Percentiles rank a stretch among this genome's conserved stretches.
These are phyloP conservation scores for Nycteola revayana DNA, from an alignment of 2,888 invertebrate species.

Conservation along the genomic window DNA sequence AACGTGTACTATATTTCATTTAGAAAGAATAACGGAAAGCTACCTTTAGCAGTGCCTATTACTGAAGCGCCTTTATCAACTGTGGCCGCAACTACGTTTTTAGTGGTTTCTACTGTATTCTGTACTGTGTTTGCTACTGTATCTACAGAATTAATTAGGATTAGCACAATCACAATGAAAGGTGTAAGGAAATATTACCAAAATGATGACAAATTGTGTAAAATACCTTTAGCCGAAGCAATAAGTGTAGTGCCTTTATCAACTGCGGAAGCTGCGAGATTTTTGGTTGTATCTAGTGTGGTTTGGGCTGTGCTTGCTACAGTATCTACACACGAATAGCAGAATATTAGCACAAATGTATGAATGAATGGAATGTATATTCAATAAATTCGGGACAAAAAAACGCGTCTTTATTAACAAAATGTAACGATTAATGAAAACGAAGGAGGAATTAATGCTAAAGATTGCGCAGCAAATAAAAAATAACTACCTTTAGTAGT, in stretches of 20 bases:
- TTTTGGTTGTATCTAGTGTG: conserved; percentile 41
- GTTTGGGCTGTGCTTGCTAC: conserved; percentile 27
- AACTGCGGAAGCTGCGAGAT: conserved; percentile 32
- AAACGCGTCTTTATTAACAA: neutral
- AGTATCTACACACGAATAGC: conserved; percentile 1
- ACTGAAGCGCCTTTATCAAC: conserved; percentile 47
- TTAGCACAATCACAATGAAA: conserved; percentile 15
- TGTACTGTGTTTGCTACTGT: conserved; percentile 44
- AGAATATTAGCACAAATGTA: conserved; percentile 1
- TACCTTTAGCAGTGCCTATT: conserved; percentile 49
- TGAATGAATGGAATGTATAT: too few relatives aligned
- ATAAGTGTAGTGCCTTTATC: conserved; percentile 32
- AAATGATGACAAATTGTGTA: too few relatives aligned
- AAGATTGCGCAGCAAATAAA: too few relatives aligned
- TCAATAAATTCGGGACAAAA: too few relatives aligned
- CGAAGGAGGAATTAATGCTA: too few relatives aligned
- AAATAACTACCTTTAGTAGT: conserved; percentile 44
- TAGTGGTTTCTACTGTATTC: conserved; percentile 49
- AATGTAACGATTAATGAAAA: neutral
- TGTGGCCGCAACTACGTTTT: conserved; percentile 45
- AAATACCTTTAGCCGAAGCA: conserved; percentile 31
- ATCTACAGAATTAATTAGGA: conserved; percentile 28
- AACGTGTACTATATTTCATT: too few relatives aligned
- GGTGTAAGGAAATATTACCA: too few relatives aligned
- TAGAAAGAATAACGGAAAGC: too few relatives aligned